Percentiles rank a stretch among this genome's conserved stretches.
Conservation (phyloP, 2,797 vertebrate species). For the Chromis chromis region DNA sequence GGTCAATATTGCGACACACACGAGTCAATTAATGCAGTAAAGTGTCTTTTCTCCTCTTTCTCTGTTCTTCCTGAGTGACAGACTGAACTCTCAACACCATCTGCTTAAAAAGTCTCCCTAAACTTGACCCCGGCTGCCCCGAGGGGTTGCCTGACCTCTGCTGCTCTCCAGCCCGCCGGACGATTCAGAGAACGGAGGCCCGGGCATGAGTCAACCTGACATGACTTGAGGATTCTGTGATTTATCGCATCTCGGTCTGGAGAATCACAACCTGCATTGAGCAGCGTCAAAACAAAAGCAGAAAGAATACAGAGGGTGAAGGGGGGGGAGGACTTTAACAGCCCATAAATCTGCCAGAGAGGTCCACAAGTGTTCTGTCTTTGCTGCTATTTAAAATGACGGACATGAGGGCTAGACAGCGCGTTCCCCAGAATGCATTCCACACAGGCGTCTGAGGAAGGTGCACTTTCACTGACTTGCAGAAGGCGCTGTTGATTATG, state of each 20-base stretch:
- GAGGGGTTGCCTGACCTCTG: conserved; percentile 68
- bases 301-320: conserved; percentile 42
- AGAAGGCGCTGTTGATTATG: conserved; percentile 62
- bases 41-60: conserved; percentile 75
- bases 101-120: conserved; percentile 78
- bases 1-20: conserved; percentile 73
- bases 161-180: conserved; percentile 25
- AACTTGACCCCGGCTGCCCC: conserved; percentile 79
- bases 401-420: conserved; percentile 70
- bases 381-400: conserved; percentile 73
- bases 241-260: conserved; percentile 50
- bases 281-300: conserved; percentile 68
- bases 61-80: conserved; percentile 73
- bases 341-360: conserved; percentile 73
- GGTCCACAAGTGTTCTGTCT: conserved; percentile 72
- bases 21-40: conserved; percentile 74
- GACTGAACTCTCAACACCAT: conserved; percentile 80
- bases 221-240: conserved; percentile 30
- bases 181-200: conserved; percentile 32
- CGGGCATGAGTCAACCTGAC: conserved; percentile 57
- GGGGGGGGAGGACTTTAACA: conserved; percentile 59
- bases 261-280: conserved; percentile 59
- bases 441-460: conserved; percentile 77
- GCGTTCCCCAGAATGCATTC: conserved; percentile 78
- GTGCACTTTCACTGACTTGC: conserved; percentile 76